Base-by-base conservation (phyloP, 2,797 vertebrate genomes). In the Bradypodion ventrale region DNA sequence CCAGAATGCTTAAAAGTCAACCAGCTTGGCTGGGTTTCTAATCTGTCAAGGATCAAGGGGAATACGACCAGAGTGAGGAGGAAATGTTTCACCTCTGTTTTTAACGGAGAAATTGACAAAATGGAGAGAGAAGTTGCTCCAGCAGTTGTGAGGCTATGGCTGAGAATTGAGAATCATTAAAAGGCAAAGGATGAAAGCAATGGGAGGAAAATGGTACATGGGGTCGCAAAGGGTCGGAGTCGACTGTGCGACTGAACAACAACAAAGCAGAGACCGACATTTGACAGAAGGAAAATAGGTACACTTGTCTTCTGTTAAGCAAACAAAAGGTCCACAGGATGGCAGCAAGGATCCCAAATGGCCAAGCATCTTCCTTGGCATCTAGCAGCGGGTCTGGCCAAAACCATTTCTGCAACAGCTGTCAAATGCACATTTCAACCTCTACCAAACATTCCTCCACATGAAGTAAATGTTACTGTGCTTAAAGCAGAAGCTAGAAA, bases 91-190 rank as follows among this genome's bases (percentile, higher is more conserved):
- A 32, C 46, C 73, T 35, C 68, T 66, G 7, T 85, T 59, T 83
- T 1, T 2, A 27, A 19, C 1, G 32, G 56, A 76, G 59, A 29
- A 35, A 63, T 21, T 7, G n/a, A 37, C n/a, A 75, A 65, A 69
- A 74, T 23, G 13, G 82, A 1, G 2, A 9, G 42, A 60, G 52
- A 84, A 83, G 49, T 81, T 52, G 7, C 0, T 0, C 0, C 2
- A 63, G 25, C 0, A 0, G 15, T 9, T 46, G n/a, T 35, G 52
- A 60, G 21, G 0, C 6, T 52, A 7, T 35, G 25, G 0, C 6
- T 1, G 10, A 70, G 19, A 66, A 35, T 44, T 46, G 19, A 32
- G 35, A 76, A 56, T 21, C 52, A 56, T 56, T 56, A 56, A 56
- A 56, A 32, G 1, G 7, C 65, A 65, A 1, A 0, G 6, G 75